These are phyloP conservation scores for Oncopeltus fasciatus DNA, from an alignment of 1,140 invertebrate genomes.

Conservation along the genomic window DNA sequence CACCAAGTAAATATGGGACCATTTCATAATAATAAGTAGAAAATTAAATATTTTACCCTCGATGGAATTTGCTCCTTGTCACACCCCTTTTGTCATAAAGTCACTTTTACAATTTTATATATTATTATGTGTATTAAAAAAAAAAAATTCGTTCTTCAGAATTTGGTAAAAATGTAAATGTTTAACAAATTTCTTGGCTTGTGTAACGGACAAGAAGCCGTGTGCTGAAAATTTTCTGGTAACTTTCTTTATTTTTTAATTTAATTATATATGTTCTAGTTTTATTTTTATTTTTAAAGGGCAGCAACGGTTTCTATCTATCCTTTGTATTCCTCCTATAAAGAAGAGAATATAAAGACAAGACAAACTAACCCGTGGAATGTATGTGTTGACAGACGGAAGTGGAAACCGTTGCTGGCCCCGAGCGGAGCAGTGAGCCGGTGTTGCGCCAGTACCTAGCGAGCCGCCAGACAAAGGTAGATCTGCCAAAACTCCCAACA, in stretches of 20 bases:
- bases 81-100: no score
- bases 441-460: constrained; percentile 20
- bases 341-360: constrained; percentile 25
- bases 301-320: constrained; percentile 25
- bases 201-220: background rate
- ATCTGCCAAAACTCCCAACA: constrained; percentile 22
- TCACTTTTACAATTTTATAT: no score
- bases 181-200: no score
- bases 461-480: constrained; percentile 20
- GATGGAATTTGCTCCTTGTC: no score
- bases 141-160: no score
- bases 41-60: no score
- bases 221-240: background rate
- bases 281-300: background rate
- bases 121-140: no score
- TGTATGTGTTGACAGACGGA: constrained; percentile 43
- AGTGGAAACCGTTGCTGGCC: constrained; percentile 18
- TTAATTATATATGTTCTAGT: background rate
- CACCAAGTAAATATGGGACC: no score
- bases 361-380: constrained; percentile 27
- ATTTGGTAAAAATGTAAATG: no score
- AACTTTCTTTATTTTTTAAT: background rate
- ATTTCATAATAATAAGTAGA: no score
- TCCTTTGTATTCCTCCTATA: background rate
- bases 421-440: constrained; percentile 6